Evolutionary conservation across 2,797 vertebrate genomes (phyloP).

Genomic region (Periophthalmus magnuspinnatus): DNA sequence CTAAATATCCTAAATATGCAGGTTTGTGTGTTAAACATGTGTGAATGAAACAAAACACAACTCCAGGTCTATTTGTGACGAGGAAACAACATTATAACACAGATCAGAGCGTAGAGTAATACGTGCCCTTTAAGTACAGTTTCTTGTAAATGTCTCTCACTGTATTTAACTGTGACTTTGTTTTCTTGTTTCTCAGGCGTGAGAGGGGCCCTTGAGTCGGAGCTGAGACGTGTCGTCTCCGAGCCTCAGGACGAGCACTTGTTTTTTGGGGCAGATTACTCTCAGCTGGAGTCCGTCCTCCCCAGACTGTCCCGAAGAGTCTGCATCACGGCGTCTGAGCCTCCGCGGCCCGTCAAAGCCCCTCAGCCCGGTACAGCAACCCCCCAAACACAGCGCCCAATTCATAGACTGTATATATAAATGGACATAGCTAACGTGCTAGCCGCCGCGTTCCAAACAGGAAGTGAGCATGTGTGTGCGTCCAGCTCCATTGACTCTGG

Average conservation of each 20-base stretch:
- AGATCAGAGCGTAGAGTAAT: no score
- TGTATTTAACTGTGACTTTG: not conserved
- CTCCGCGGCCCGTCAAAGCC: slow-evolving; percentile 77
- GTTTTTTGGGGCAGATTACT: slow-evolving; percentile 73
- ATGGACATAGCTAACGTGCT: no score
- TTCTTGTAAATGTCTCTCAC: not conserved
- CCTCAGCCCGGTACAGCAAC: slow-evolving; percentile 63
- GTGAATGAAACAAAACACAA: no score
- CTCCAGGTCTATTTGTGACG: no score
- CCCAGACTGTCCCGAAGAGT: slow-evolving; percentile 83
- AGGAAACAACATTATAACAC: no score
- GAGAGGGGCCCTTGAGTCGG: slow-evolving; percentile 71
- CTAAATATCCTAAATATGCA: no score
- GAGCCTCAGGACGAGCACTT: slow-evolving; percentile 82
- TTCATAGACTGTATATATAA: no score
- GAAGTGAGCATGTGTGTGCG: no score
- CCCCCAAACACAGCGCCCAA: not conserved
- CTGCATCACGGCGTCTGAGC: slow-evolving; percentile 86
- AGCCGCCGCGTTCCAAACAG: no score
- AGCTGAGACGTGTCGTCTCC: slow-evolving; percentile 81
- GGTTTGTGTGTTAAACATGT: no score
- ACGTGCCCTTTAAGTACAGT: no score
- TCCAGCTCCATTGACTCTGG: no score
- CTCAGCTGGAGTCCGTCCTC: slow-evolving; percentile 68
- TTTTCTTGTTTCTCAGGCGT: slow-evolving; percentile 70